A percentile compares a stretch with the other conserved stretches of the same genome.
Evolutionary conservation across 2,888 invertebrate species (phyloP).

Genomic region (Latrodectus hesperus): DNA sequence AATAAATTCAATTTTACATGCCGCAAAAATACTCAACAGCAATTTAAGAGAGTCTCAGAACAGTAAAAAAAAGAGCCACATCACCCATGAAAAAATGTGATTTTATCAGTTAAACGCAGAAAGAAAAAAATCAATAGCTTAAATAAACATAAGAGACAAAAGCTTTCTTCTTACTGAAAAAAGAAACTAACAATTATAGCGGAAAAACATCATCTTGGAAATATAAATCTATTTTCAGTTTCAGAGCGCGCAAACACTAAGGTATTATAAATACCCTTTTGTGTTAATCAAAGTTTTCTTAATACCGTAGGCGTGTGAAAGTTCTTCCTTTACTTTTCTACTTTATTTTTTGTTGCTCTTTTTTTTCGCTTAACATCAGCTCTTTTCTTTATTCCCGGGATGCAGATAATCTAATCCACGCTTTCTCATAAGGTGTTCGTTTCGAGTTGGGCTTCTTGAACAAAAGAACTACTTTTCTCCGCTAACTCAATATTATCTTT

Average conservation of each 20-base stretch:
- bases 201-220: constrained; percentile 32
- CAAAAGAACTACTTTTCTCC: constrained; percentile 50
- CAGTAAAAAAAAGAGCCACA: too few species aligned
- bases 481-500: constrained; percentile 58
- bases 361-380: constrained; percentile 25
- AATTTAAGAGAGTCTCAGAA: constrained; percentile 22
- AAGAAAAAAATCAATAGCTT: constrained; percentile 31
- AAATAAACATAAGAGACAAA: constrained; percentile 45
- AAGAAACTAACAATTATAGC: constrained; percentile 31
- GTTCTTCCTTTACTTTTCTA: constrained; percentile 12
- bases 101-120: not conserved
- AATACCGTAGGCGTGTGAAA: constrained; percentile 7
- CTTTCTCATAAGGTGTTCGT: constrained; percentile 47
- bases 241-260: too few species aligned
- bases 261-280: constrained; percentile 42
- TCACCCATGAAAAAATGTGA: too few species aligned
- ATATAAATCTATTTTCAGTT: constrained; percentile 40
- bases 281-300: constrained; percentile 37
- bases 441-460: constrained; percentile 24
- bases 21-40: constrained; percentile 19
- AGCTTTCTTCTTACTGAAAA: not conserved
- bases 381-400: constrained; percentile 24
- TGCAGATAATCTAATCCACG: constrained; percentile 53
- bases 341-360: constrained; percentile 12
- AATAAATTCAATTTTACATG: constrained; percentile 53